phyloP scores from a whole-genome alignment of 2,888 invertebrate species.

The Pediacus dermestoides region DNA sequence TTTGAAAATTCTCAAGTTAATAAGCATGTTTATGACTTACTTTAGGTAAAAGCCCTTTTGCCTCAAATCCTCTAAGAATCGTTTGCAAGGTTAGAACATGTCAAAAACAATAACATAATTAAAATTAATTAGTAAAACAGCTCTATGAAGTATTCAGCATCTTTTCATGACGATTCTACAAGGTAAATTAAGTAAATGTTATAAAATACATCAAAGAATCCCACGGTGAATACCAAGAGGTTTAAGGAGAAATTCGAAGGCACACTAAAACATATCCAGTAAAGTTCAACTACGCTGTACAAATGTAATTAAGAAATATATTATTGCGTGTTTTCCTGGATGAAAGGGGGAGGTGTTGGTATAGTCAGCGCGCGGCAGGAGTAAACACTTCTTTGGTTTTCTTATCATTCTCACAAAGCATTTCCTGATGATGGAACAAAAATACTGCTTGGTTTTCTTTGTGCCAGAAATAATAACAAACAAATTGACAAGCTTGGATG shows the following conservation, averaged over 20 bases:
- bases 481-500: too few species aligned
- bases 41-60: too few species aligned
- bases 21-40: too few species aligned
- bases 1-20: too few species aligned
- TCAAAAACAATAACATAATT: conserved; percentile 8
- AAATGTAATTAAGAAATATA: conserved; percentile 4
- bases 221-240: too few species aligned
- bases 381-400: conserved; percentile 2
- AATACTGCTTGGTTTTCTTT: too few species aligned
- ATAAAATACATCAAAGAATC: conserved; percentile 12
- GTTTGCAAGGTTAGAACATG: conserved; percentile 1
- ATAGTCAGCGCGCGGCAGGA: neutral
- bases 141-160: conserved; percentile 2
- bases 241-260: too few species aligned
- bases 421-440: neutral
- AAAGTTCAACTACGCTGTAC: too few species aligned
- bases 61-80: neutral
- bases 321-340: neutral
- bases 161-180: conserved; percentile 3
- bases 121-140: conserved; percentile 9
- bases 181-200: conserved; percentile 7
- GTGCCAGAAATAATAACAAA: too few species aligned
- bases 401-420: conserved; percentile 2
- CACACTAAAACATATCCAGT: too few species aligned
- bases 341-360: too few species aligned